A percentile compares a stretch with the other conserved stretches of the same genome.
Conservation (phyloP, 2,113 vertebrate species). For the Etheostoma spectabile region DNA sequence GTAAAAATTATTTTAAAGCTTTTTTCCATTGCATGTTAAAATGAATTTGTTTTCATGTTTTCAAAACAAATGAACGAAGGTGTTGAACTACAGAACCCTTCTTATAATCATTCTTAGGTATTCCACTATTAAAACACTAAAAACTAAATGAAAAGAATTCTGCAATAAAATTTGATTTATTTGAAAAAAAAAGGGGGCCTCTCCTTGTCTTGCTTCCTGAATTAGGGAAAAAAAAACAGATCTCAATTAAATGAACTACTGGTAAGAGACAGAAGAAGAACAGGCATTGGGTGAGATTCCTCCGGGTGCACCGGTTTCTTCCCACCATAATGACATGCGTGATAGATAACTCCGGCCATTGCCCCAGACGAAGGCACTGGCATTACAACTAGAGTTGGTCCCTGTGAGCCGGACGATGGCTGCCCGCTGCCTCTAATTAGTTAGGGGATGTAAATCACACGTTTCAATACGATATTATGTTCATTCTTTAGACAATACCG, state of each 20-base stretch:
- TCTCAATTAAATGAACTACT: background rate
- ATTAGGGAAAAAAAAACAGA: background rate
- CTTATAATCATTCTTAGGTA: too few relatives aligned
- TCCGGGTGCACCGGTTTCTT: too few relatives aligned
- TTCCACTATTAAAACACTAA: background rate
- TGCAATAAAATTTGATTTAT: background rate
- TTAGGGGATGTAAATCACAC: too few relatives aligned
- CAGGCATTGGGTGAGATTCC: background rate
- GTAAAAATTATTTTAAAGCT: background rate
- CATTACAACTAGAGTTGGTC: too few relatives aligned
- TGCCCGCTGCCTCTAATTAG: too few relatives aligned
- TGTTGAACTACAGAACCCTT: background rate
- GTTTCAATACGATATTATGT: too few relatives aligned
- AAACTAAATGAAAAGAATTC: background rate
- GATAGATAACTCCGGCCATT: too few relatives aligned
- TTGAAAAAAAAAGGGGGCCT: background rate
- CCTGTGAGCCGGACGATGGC: too few relatives aligned
- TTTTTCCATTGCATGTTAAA: background rate
- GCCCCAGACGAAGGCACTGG: too few relatives aligned
- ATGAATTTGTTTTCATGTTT: background rate
- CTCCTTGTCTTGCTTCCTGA: background rate
- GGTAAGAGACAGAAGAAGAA: background rate
- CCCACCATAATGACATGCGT: too few relatives aligned
- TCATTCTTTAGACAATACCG: too few relatives aligned
- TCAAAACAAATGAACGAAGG: too few relatives aligned